Conservation (phyloP, 2,888 invertebrate genomes). For the Callyntrura guangdongensis region DNA sequence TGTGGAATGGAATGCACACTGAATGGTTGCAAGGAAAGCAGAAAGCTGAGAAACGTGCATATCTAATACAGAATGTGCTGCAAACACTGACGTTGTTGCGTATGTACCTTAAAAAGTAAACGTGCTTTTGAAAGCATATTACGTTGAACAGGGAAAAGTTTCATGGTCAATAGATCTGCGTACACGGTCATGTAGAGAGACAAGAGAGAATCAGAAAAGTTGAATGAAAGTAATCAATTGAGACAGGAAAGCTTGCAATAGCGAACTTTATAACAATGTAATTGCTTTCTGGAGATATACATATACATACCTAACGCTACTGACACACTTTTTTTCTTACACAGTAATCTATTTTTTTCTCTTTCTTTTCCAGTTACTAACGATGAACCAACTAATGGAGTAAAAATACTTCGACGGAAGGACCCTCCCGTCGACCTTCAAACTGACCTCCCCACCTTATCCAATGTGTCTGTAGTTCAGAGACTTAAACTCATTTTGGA, state of each 20-base stretch:
- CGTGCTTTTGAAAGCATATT: background rate
- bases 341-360: constrained; percentile 48
- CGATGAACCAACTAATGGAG: constrained; percentile 84
- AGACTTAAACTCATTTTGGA: constrained; percentile 96
- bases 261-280: constrained; percentile 15
- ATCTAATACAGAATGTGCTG: background rate
- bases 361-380: constrained; percentile 81
- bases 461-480: constrained; percentile 86
- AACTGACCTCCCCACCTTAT: constrained; percentile 82
- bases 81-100: background rate
- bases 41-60: background rate
- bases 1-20: constrained; percentile 8
- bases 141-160: constrained; percentile 12
- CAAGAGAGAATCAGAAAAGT: constrained; percentile 26
- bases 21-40: background rate
- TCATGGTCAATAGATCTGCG: constrained; percentile 8
- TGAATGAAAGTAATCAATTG: constrained; percentile 41
- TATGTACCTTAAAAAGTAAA: background rate
- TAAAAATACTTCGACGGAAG: constrained; percentile 85
- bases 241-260: background rate
- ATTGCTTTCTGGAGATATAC: background rate
- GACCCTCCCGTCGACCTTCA: constrained; percentile 84
- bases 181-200: constrained; percentile 18
- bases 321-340: constrained; percentile 8
- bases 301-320: background rate